These are phyloP conservation scores for Melanargia galathea DNA, from an alignment of 2,888 invertebrate genomes.

Conservation along the genomic window DNA sequence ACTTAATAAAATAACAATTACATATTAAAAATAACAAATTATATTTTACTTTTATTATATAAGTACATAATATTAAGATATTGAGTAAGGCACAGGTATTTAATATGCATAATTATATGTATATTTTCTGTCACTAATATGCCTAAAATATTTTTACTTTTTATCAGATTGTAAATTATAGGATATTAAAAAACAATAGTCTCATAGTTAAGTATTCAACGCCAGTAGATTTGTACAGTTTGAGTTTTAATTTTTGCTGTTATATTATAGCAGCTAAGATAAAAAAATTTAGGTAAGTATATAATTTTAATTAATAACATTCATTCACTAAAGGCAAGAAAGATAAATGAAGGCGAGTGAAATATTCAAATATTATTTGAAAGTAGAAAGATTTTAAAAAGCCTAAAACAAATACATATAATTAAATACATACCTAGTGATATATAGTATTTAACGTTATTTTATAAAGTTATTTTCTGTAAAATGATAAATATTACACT, in stretches of 20 bases:
- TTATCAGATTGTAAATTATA: no score
- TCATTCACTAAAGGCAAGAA: no score
- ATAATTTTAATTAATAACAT: no score
- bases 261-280: no score
- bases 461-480: neutral
- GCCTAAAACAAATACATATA: neutral
- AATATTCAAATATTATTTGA: no score
- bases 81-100: constrained; percentile 36
- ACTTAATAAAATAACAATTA: neutral
- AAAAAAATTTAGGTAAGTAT: no score
- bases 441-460: neutral
- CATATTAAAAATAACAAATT: constrained; percentile 3
- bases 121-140: constrained; percentile 4
- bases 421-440: neutral
- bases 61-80: constrained; percentile 14
- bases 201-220: no score
- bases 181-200: no score
- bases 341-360: no score
- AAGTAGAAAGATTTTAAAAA: neutral
- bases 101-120: neutral
- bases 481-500: neutral
- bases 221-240: no score
- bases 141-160: no score
- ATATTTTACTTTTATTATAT: constrained; percentile 3
- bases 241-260: no score